Conservation (phyloP, 1,140 invertebrate genomes). For the Patella vulgata region DNA sequence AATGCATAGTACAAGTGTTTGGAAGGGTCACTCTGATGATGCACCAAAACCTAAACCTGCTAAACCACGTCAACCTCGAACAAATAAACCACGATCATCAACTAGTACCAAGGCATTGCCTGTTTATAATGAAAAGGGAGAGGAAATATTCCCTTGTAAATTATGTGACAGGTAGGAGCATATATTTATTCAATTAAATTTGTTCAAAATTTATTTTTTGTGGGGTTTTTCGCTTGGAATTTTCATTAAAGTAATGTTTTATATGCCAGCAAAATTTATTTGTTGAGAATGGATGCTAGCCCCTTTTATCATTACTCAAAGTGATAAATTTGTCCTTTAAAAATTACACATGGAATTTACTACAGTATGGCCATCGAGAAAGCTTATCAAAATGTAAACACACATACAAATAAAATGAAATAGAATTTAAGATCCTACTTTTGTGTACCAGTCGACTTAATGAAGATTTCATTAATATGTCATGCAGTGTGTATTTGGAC, state of each 20-base stretch:
- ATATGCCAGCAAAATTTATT: neutral
- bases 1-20: constrained; percentile 10
- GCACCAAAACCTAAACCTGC: constrained; percentile 18
- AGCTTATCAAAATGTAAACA: no score
- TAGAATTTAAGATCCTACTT: no score
- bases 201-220: neutral
- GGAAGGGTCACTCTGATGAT: neutral
- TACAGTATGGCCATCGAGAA: no score
- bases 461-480: no score
- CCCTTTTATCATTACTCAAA: neutral
- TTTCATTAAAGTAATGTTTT: neutral
- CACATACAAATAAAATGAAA: no score
- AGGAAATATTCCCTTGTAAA: constrained; percentile 86
- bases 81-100: constrained; percentile 36
- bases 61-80: constrained; percentile 15
- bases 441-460: no score
- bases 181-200: no score
- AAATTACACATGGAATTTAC: neutral
- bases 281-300: neutral
- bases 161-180: constrained; percentile 96
- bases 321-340: neutral
- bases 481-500: no score
- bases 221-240: neutral
- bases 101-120: constrained; percentile 71
- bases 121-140: constrained; percentile 62